Evolutionary conservation across 2,113 vertebrate genomes (phyloP), one percentile per base, ranked within the genome.

Genomic region (Clarias batrachus): DNA sequence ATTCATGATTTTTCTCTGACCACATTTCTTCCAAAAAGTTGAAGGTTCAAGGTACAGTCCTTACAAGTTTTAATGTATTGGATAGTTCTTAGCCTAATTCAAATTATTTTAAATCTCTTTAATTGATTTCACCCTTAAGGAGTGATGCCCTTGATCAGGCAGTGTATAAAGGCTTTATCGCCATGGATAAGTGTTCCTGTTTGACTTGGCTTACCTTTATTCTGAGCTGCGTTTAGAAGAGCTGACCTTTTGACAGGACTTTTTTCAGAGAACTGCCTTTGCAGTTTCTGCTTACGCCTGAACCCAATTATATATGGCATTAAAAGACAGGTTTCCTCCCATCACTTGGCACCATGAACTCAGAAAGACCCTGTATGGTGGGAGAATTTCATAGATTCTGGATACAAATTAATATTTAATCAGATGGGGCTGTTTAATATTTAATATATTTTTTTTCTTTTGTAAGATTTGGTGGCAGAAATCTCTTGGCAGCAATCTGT

Each of bases 371-470:
- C 79, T 76, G n/a, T 88, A 88, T 59, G 82, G 87, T 91, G 88
- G 91, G 66, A 80, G 84, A 91, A 87, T 90, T 88, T 90, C 88
- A 88, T 86, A 89, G 76, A 56, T n/a, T 52, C 54, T 88, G 90
- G 93, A 93, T 93, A 89, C 88, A 90, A 90, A 93, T 96, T 88
- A 94, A 95, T 95, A 93, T 94, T 96, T 95, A 94, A 96, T 85
- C n/a, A 93, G 90, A 91, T 90, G 89, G 87, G 11, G 79, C 89
- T 91, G 92, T 92, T 94, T 90, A 94, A 93, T 95, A 94, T 88
- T 95, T 95, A 92, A 94, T 94, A 48, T 48, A 48, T 8, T 48
- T 48, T 33, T 37, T 48, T 48, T 48, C 92, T 93, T 90, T 92
- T 92, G 77, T 80, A 92, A 90, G 87, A 88, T 90, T 92, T 91